phyloP scores from a whole-genome alignment of 2,797 vertebrate species.

The Cryptoprocta ferox region DNA sequence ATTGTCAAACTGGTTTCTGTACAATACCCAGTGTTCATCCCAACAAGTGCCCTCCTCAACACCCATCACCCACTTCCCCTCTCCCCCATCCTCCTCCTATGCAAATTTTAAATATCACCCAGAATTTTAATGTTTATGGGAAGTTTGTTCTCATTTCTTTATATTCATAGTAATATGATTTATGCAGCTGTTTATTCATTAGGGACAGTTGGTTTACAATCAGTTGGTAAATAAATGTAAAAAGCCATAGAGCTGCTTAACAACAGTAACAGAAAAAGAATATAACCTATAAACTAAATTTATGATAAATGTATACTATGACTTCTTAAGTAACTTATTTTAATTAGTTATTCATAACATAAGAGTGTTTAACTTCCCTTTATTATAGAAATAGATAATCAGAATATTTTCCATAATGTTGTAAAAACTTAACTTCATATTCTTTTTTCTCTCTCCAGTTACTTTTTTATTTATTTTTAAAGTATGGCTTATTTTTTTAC shows the following conservation, averaged over 20 bases:
- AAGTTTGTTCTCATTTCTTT: constrained; percentile 18
- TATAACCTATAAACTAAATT: neutral
- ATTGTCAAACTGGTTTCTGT: too few species aligned
- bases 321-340: neutral
- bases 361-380: neutral
- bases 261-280: neutral
- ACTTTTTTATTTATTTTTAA: neutral
- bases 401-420: neutral
- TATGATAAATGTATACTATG: neutral
- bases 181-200: neutral
- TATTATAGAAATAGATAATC: neutral
- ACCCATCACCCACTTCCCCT: too few species aligned
- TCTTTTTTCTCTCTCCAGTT: neutral
- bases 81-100: neutral
- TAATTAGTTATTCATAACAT: neutral
- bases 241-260: neutral
- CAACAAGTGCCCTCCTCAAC: too few species aligned
- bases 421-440: neutral
- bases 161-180: neutral
- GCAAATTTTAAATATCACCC: neutral
- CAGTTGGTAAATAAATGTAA: neutral
- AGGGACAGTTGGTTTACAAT: neutral
- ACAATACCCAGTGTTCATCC: too few species aligned
- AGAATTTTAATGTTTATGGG: neutral
- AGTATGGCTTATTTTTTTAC: neutral